These are phyloP conservation scores for Threskiornis aethiopicus DNA, from an alignment of 2,797 vertebrate genomes.

Conservation along the genomic window DNA sequence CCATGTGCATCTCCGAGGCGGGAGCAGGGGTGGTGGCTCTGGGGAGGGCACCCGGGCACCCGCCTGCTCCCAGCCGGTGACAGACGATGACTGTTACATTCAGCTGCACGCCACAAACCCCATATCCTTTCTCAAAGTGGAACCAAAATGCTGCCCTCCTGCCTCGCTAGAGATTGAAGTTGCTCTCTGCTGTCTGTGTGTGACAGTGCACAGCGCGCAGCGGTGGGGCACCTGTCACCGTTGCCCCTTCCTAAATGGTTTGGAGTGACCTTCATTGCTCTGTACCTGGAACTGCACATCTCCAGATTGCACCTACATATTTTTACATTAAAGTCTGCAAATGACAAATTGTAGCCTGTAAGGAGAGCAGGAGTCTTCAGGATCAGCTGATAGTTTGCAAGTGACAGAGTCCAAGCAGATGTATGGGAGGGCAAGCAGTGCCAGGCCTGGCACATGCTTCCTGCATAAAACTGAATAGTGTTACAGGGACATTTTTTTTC, in stretches of 20 bases:
- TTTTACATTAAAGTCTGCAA: neutral
- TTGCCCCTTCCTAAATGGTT: neutral
- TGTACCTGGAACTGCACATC: neutral
- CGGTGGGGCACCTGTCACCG: fast-evolving
- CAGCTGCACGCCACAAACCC: neutral
- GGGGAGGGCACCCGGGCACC: neutral
- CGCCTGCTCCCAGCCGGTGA: neutral
- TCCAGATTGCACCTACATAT: neutral
- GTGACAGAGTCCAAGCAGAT: neutral
- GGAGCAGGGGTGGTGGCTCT: neutral
- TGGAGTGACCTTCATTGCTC: neutral
- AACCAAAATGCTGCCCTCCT: neutral
- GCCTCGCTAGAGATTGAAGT: neutral
- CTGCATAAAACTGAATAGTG: neutral
- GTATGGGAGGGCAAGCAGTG: neutral
- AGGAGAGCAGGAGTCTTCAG: neutral
- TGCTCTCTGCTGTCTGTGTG: neutral
- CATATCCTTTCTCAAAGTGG: neutral
- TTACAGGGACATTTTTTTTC: neutral
- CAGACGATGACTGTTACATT: fast-evolving
- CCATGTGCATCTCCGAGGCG: fast-evolving
- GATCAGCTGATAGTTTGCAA: neutral
- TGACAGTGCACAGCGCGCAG: fast-evolving
- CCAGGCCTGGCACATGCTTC: neutral
- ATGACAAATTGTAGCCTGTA: neutral